A percentile compares a stretch with the other conserved stretches of the same genome.
Conservation (phyloP, 2,888 invertebrate species). For the Drepanosiphum platanoidis region DNA sequence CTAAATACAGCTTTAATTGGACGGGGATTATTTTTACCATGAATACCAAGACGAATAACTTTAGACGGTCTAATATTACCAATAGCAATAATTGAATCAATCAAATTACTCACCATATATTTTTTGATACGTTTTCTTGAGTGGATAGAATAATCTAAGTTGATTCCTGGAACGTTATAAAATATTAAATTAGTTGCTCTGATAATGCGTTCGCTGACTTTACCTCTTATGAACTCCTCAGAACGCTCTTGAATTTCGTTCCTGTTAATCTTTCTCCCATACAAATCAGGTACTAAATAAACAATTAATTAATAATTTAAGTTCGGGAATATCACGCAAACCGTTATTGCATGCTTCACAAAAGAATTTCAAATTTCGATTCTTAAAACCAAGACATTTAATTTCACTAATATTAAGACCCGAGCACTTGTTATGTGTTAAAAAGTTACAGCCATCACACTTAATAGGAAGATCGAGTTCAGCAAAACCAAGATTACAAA, state of each 20-base stretch:
- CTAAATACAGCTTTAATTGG: not conserved
- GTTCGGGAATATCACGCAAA: not conserved
- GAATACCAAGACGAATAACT: constrained; percentile 2
- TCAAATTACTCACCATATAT: not conserved
- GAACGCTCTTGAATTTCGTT: not conserved
- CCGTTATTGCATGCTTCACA: not conserved
- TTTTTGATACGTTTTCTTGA: not conserved
- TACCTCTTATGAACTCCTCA: constrained; percentile 17
- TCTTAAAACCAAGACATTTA: constrained; percentile 11
- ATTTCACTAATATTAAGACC: not conserved
- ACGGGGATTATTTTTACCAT: not conserved
- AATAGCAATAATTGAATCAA: no score
- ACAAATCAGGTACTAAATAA: constrained; percentile 2
- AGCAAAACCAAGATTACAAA: constrained; percentile 15
- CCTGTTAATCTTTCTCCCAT: not conserved
- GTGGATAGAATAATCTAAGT: not conserved
- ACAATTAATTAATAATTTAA: not conserved
- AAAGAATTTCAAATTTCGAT: constrained; percentile 11
- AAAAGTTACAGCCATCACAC: not conserved
- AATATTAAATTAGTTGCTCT: constrained; percentile 33
- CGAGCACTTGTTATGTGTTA: constrained; percentile 11
- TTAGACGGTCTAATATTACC: constrained; percentile 10
- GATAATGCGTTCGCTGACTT: not conserved
- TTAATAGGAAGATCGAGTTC: not conserved
- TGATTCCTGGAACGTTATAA: constrained; percentile 11